Conservation (phyloP, 2,888 invertebrate species). For the Caenorhabditis doughertyi region DNA sequence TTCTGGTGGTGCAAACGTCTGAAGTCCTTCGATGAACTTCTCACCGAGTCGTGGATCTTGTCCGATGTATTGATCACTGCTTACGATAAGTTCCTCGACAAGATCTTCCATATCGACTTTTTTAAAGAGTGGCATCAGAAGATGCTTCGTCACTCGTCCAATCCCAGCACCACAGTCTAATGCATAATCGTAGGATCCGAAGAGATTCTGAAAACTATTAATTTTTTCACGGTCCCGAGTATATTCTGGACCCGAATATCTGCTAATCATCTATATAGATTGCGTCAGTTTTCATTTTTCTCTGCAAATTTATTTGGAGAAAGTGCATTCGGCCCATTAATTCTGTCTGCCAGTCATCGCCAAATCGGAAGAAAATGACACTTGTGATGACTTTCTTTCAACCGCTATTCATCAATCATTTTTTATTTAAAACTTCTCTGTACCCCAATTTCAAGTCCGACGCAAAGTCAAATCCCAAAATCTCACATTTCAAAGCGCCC, state of each 20-base stretch:
- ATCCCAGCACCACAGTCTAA: constrained; percentile 98
- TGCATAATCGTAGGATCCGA: constrained; percentile 85
- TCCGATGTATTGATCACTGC: constrained; percentile 75
- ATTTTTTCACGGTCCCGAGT: too few relatives aligned
- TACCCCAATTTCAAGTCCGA: not conserved
- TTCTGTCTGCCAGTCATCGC: not conserved
- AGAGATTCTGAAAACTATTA: constrained; percentile 65
- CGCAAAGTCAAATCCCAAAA: constrained; percentile 5
- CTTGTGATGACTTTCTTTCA: not conserved
- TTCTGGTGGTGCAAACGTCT: constrained; percentile 88
- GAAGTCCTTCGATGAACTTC: constrained; percentile 86
- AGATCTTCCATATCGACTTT: constrained; percentile 82
- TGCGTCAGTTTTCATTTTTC: constrained; percentile 2
- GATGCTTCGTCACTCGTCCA: constrained; percentile 92
- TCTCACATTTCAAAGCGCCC: not conserved
- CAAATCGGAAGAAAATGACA: not conserved
- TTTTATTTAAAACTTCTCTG: not conserved
- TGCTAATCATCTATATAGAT: constrained; percentile 6
- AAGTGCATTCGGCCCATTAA: not conserved
- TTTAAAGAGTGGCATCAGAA: constrained; percentile 90
- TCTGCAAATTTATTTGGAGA: constrained; percentile 1
- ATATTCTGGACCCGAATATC: too few relatives aligned
- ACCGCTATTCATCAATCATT: not conserved
- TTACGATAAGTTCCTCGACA: constrained; percentile 74
- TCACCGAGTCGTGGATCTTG: constrained; percentile 69